Percentiles rank a stretch among this genome's conserved stretches.
These are phyloP conservation scores for Chromis chromis DNA, from an alignment of 2,797 vertebrate genomes.

Conservation along the genomic window DNA sequence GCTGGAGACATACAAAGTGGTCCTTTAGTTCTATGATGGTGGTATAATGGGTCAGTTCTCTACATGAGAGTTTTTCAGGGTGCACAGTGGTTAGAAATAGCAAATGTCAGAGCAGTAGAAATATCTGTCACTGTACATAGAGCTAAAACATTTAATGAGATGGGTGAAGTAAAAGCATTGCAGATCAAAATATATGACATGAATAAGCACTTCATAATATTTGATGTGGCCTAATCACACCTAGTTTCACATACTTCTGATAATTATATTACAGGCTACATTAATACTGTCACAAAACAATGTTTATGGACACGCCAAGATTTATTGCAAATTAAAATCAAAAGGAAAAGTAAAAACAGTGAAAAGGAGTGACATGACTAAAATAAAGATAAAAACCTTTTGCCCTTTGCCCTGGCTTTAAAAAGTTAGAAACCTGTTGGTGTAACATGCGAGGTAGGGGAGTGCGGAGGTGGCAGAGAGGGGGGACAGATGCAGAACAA, in stretches of 20 bases:
- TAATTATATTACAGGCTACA: neutral
- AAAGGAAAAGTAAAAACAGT: neutral
- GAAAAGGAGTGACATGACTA: neutral
- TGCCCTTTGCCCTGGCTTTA: neutral
- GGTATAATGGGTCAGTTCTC: too few relatives aligned
- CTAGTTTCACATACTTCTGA: neutral
- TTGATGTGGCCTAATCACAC: too few relatives aligned
- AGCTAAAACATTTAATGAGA: neutral
- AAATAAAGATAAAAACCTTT: neutral
- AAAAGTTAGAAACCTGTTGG: neutral
- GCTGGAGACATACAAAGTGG: too few relatives aligned
- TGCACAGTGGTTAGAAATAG: neutral
- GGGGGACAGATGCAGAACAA: slow-evolving; percentile 44
- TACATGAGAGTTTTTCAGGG: too few relatives aligned
- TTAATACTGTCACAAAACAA: neutral
- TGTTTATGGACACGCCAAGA: neutral
- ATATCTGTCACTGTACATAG: too few relatives aligned
- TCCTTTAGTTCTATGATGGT: too few relatives aligned
- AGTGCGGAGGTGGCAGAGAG: slow-evolving; percentile 32
- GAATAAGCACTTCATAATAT: too few relatives aligned
- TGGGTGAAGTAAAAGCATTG: neutral
- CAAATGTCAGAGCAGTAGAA: neutral
- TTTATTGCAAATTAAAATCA: neutral
- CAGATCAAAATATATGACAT: neutral
- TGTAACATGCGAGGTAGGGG: slow-evolving; percentile 13